Percentiles rank a stretch among this genome's conserved stretches.
Conservation (phyloP, 2,888 invertebrate species). For the Drosophila rubida region DNA sequence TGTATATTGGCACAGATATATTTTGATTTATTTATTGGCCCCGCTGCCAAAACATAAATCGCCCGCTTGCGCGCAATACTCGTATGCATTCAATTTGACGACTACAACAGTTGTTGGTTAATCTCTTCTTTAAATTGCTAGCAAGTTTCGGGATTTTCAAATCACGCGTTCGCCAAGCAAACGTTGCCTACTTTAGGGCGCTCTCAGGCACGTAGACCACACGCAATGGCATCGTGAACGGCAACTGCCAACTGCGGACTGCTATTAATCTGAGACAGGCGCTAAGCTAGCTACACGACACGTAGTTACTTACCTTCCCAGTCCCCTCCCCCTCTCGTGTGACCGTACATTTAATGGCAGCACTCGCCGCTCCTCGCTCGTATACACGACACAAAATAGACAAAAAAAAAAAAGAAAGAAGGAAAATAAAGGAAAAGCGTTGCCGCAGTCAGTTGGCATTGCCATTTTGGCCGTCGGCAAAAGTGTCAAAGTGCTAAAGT, state of each 20-base stretch:
- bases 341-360: slow-evolving; percentile 51
- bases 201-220: slow-evolving; percentile 59
- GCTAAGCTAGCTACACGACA: slow-evolving; percentile 43
- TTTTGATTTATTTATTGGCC: slow-evolving; percentile 19
- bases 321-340: neutral
- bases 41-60: neutral
- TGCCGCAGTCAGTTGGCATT: too few relatives aligned
- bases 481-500: slow-evolving; percentile 82
- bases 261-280: slow-evolving; percentile 65
- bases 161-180: slow-evolving; percentile 37
- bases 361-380: too few relatives aligned
- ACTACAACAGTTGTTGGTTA: slow-evolving; percentile 41
- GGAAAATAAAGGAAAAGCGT: too few relatives aligned
- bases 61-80: slow-evolving; percentile 2
- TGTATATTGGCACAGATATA: slow-evolving; percentile 2
- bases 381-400: slow-evolving; percentile 42
- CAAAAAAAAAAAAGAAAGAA: slow-evolving; percentile 12
- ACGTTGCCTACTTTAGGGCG: slow-evolving; percentile 38
- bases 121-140: slow-evolving; percentile 41
- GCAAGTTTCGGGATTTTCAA: slow-evolving; percentile 17
- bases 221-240: slow-evolving; percentile 46
- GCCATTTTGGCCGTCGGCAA: slow-evolving; percentile 58
- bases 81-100: slow-evolving; percentile 28
- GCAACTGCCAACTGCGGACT: slow-evolving; percentile 24
- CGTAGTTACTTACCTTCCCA: slow-evolving; percentile 31